Evolutionary conservation across 2,888 invertebrate species (phyloP).

Genomic region (Pseudococcus viburni): DNA sequence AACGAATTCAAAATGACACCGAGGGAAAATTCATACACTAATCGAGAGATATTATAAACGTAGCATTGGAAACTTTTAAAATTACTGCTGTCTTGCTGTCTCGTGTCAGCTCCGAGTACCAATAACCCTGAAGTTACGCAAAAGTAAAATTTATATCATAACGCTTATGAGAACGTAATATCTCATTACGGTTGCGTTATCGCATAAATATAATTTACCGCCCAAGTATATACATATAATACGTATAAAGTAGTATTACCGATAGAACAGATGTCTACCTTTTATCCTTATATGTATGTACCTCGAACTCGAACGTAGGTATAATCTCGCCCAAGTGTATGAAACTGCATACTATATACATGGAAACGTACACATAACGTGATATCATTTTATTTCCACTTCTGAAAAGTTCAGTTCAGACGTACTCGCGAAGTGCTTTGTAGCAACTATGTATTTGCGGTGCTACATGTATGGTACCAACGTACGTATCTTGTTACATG

Average conservation of each 20-base stretch:
- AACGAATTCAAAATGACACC: not conserved
- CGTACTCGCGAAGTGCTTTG: not conserved
- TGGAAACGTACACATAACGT: not conserved
- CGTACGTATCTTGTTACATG: not conserved
- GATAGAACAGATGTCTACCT: slow-evolving; percentile 17
- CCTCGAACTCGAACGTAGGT: not conserved
- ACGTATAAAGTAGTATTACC: slow-evolving; percentile 1
- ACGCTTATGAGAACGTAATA: slow-evolving; percentile 23
- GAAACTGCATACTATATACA: slow-evolving; percentile 26
- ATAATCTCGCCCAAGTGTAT: not conserved
- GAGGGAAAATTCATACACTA: not conserved
- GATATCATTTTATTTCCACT: slow-evolving; percentile 31
- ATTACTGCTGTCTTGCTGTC: slow-evolving; percentile 1
- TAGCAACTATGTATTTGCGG: not conserved
- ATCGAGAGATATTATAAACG: not conserved
- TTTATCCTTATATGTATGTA: slow-evolving; percentile 6
- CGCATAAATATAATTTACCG: slow-evolving; percentile 17
- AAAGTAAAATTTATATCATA: not conserved
- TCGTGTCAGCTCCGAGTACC: slow-evolving; percentile 12
- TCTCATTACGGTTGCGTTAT: slow-evolving; percentile 2
- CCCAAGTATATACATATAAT: slow-evolving; percentile 5
- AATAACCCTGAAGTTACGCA: slow-evolving; percentile 21
- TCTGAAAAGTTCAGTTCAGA: slow-evolving; percentile 18
- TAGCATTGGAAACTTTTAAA: not conserved
- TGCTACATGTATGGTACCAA: not conserved